Base-by-base conservation (phyloP, 2,888 invertebrate genomes). In the Ochlodes sylvanus region DNA sequence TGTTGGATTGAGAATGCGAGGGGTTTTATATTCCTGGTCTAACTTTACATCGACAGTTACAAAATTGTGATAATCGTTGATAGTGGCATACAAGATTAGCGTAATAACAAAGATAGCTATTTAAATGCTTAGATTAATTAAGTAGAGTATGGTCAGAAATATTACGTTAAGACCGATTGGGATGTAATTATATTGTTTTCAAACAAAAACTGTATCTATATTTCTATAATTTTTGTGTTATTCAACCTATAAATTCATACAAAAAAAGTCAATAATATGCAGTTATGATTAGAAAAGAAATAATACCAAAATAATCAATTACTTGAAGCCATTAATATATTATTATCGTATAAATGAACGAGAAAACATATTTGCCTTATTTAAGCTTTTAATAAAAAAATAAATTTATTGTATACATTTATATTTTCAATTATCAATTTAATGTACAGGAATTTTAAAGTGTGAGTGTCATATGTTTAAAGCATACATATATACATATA, bases 311-410 rank as follows among this genome's bases (percentile, higher is more conserved):
- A 27, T 5, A 27, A 27, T 27, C 27, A 27, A 27, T 27, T 27
- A 27, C 5, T 27, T 27, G 5, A 27, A 27, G 27, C 27, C 2
- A 27, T 27, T 4, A 27, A 27, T 4, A 27, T 27, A 27, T 27
- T 27, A 27, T 27, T 27, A 27, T 27, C 10, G 15, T 7, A 12
- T 15, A 47, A 47, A 47, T 47, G 2, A 47, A 9, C n/a, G 0
- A 9, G n/a, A 12, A 44, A 60, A 60, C 58, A 60, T 7, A 44
- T 44, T 44, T 44, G 58, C 58, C 58, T 60, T 60, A 60, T 7
- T 47, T 27, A 42, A 58, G 55, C 55, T 55, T 15, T 55, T 55
- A 55, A n/a, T n/a, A n/a, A n/a, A 55, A 32, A 34, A n/a, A 55
- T n/a, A 55, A n/a, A 32, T 55, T 55, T 55, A 55, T 15, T 44